Evolutionary conservation across 1,140 invertebrate genomes (phyloP).

Genomic region (Agrilus planipennis): DNA sequence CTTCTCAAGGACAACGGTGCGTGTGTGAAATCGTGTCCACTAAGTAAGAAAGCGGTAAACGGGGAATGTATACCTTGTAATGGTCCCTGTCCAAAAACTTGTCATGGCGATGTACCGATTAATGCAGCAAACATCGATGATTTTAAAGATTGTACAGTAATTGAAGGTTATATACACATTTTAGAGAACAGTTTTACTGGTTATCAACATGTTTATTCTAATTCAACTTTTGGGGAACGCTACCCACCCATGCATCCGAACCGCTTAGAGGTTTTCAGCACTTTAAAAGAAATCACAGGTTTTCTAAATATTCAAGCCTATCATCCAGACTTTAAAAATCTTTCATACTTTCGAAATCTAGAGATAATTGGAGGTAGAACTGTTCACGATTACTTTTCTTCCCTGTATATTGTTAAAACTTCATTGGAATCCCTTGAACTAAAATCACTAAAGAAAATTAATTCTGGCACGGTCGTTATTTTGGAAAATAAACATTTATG

Average conservation of each 20-base stretch:
- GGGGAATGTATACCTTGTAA: conserved; percentile 89
- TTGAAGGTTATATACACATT: conserved; percentile 88
- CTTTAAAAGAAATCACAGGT: conserved; percentile 86
- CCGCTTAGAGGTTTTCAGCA: conserved; percentile 78
- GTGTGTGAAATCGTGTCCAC: conserved; percentile 84
- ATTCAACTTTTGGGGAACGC: conserved; percentile 68
- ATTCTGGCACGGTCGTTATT: conserved; percentile 79
- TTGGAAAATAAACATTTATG: conserved; percentile 83
- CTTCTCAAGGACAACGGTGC: conserved; percentile 85
- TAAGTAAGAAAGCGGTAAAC: conserved; percentile 73
- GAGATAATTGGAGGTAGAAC: conserved; percentile 84
- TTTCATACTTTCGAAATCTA: conserved; percentile 87
- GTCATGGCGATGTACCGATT: conserved; percentile 60
- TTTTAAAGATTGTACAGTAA: conserved; percentile 85
- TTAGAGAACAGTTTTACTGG: conserved; percentile 82
- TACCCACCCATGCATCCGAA: conserved; percentile 74
- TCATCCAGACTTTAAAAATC: conserved; percentile 72
- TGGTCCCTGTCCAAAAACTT: conserved; percentile 91
- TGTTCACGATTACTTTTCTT: conserved; percentile 74
- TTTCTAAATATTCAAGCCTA: conserved; percentile 83
- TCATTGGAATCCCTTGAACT: conserved; percentile 74
- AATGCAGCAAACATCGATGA: conserved; percentile 81
- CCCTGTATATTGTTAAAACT: conserved; percentile 84
- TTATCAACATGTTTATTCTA: conserved; percentile 66
- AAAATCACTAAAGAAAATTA: conserved; percentile 73